Conservation (phyloP, 2,888 invertebrate genomes). For the Microctonus hyperodae region DNA sequence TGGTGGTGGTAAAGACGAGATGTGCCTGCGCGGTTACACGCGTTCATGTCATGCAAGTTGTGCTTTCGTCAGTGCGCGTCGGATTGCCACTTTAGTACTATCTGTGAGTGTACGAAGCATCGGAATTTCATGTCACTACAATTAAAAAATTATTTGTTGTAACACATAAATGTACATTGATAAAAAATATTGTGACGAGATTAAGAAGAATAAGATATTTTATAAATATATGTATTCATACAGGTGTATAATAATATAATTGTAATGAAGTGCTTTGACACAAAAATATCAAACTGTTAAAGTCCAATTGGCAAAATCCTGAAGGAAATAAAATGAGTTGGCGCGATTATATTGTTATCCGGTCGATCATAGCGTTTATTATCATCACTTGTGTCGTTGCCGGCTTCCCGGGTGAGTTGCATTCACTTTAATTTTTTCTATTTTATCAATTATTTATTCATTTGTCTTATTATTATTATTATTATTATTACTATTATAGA, state of each 20-base stretch:
- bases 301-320: not conserved
- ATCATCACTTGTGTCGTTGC: conserved; percentile 19
- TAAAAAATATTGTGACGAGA: not conserved
- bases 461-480: not conserved
- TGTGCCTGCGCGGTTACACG: conserved; percentile 34
- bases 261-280: conserved; percentile 22
- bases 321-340: conserved; percentile 10
- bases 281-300: not conserved
- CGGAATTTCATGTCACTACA: not conserved
- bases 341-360: not conserved
- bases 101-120: not conserved
- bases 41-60: conserved; percentile 31
- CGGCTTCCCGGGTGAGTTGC: conserved; percentile 22
- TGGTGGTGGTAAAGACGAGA: conserved; percentile 19
- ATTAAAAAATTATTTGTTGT: not conserved
- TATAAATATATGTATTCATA: not conserved
- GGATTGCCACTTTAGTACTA: conserved; percentile 29
- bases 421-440: not conserved
- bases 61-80: conserved; percentile 29
- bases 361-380: conserved; percentile 26
- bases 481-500: not conserved
- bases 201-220: not conserved
- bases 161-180: not conserved
- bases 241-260: not conserved
- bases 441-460: not conserved